phyloP scores from a whole-genome alignment of 2,797 vertebrate species.

The Hyperoplus lanceolatus region DNA sequence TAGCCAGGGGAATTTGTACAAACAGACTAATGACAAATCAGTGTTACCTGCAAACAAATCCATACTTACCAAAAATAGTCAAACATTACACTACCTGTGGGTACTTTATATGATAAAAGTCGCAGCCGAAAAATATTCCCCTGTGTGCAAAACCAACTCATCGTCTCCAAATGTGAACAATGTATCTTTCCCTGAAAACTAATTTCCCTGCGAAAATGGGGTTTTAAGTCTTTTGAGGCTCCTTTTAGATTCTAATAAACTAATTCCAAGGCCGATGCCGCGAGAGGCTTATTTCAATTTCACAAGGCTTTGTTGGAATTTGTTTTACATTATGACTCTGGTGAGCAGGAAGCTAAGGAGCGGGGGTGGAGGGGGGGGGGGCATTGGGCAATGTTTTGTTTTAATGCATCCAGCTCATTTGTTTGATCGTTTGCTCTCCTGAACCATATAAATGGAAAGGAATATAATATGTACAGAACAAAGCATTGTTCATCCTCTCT shows the following conservation, averaged over 20 bases:
- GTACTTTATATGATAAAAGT: conserved; percentile 73
- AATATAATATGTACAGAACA: conserved; percentile 16
- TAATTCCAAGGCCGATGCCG: conserved; percentile 71
- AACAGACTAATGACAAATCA: conserved; percentile 50
- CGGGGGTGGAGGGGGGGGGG: no score
- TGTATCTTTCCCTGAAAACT: conserved; percentile 78
- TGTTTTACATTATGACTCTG: conserved; percentile 81
- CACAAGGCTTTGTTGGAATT: conserved; percentile 79
- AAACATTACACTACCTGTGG: conserved; percentile 60
- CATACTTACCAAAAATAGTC: conserved; percentile 64
- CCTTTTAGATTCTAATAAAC: conserved; percentile 84
- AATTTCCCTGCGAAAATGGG: conserved; percentile 82
- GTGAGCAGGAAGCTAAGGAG: conserved; percentile 29
- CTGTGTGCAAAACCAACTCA: conserved; percentile 73
- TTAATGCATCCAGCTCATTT: conserved; percentile 67
- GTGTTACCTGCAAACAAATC: conserved; percentile 66
- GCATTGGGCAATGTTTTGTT: conserved; percentile 47
- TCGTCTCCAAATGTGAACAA: conserved; percentile 75
- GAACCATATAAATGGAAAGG: conserved; percentile 26
- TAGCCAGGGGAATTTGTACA: conserved; percentile 44
- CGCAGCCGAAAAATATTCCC: conserved; percentile 52
- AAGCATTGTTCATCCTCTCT: conserved; percentile 12
- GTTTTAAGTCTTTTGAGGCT: conserved; percentile 79
- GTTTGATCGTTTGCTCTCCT: conserved; percentile 58
- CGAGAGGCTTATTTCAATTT: conserved; percentile 80